Base-by-base conservation (phyloP, 2,888 invertebrate genomes). In the Lepidocyrtoides sp. region DNA sequence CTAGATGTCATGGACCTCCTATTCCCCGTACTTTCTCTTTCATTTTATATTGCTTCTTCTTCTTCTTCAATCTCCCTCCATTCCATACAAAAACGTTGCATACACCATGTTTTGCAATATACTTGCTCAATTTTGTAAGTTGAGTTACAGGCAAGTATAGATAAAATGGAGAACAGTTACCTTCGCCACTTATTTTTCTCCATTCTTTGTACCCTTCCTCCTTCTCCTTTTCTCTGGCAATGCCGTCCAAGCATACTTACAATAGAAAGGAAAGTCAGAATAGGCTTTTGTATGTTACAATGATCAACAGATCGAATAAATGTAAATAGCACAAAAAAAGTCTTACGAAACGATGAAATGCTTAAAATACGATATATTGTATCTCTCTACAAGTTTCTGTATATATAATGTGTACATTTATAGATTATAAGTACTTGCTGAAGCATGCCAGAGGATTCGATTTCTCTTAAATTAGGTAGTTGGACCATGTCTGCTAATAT, bases 1-100 rank as follows among this genome's bases (percentile, higher is more conserved):
- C 60, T 5, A 17, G 41, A 77, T 89, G 89, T 89, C 84, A 89
- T 77, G 89, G 63, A 89, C 89, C 89, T 89, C 89, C 89, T 89
- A 60, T 89, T 89, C n/a, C 77, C 77, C 26, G 89, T 89, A 83
- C 82, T 82, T 48, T 54, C 51, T 88, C 82, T 75, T 85, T 60
- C 20, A n/a, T 23, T 66, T 44, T 51, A 29, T 57, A 44, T 26
- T 75, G 29, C 79, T 7, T 29, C 63, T 63, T 60, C 12, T 69
- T 29, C 63, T 48, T 48, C 48, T 2, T 48, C 48, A 48, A 48
- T 4, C 2, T 36, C 36, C 7, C 2, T 36, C 36, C 36, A 36
- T n/a, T n/a, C 41, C 4, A 41, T 41, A 41, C 5, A 41, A 41
- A 4, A 41, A 41, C 41, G 10, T 7, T 4, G 36, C 36, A 7